These are phyloP conservation scores for Lasioglossum pauxillum DNA, from an alignment of 2,888 invertebrate species.

Conservation along the genomic window DNA sequence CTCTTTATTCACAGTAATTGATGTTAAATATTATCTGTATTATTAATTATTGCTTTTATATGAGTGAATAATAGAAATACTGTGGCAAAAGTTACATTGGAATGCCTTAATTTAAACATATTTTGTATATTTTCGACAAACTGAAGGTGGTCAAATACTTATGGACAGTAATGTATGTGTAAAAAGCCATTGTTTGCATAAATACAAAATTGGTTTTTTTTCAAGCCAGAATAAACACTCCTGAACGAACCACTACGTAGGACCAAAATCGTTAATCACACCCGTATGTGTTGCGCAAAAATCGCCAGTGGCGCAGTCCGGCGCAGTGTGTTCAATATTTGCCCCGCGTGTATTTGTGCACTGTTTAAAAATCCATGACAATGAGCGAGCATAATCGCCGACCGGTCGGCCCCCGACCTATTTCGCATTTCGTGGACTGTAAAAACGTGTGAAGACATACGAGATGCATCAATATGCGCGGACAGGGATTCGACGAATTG, in stretches of 20 bases:
- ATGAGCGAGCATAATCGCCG: constrained; percentile 35
- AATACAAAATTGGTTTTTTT: not conserved
- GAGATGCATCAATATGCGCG: constrained; percentile 42
- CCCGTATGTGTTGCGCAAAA: constrained; percentile 38
- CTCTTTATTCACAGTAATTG: no score
- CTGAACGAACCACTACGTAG: not conserved
- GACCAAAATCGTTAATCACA: not conserved
- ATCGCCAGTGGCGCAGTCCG: not conserved
- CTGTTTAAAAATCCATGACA: constrained; percentile 40
- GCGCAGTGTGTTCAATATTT: constrained; percentile 17
- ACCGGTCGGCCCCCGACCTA: not conserved
- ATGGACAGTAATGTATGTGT: no score
- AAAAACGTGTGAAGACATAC: constrained; percentile 37
- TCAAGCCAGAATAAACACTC: not conserved
- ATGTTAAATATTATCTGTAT: no score
- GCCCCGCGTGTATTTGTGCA: constrained; percentile 11
- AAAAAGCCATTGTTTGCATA: not conserved
- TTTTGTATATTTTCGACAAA: no score
- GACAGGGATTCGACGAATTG: constrained; percentile 32
- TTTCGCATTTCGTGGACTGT: constrained; percentile 16
- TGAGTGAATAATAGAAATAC: no score
- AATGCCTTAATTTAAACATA: no score
- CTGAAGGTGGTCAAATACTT: no score
- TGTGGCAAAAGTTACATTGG: no score
- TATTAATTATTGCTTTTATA: no score